These are phyloP conservation scores for Melinaea menophilus DNA, from an alignment of 2,888 invertebrate genomes.

Conservation along the genomic window DNA sequence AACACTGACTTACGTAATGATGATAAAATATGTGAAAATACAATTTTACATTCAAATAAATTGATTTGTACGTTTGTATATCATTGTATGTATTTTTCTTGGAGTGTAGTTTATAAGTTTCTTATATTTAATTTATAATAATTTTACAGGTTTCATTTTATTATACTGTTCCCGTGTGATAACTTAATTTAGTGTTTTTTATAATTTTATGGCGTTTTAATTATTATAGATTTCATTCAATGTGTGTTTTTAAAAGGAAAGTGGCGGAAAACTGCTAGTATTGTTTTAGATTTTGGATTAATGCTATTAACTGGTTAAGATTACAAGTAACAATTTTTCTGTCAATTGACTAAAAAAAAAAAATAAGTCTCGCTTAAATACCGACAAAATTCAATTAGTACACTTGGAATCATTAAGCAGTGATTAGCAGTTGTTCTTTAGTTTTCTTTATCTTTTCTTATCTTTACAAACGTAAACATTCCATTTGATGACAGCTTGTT, in stretches of 20 bases:
- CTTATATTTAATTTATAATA: conserved; percentile 26
- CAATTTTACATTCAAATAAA: background rate
- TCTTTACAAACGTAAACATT: conserved; percentile 38
- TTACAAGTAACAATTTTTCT: too few relatives aligned
- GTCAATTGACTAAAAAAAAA: too few relatives aligned
- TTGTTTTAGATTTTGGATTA: too few relatives aligned
- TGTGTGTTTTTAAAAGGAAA: background rate
- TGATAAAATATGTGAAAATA: background rate
- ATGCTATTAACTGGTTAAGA: too few relatives aligned
- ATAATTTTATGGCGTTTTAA: conserved; percentile 40
- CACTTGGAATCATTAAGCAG: too few relatives aligned
- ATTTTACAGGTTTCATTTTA: conserved; percentile 40
- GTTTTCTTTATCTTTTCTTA: too few relatives aligned
- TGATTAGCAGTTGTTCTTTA: too few relatives aligned
- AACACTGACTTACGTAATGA: background rate
- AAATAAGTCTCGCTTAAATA: too few relatives aligned
- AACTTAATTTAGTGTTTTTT: conserved; percentile 42
- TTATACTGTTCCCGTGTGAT: conserved; percentile 40
- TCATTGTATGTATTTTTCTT: background rate
- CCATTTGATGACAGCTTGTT: conserved; percentile 42
- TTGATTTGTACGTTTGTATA: background rate
- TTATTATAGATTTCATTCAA: conserved; percentile 11
- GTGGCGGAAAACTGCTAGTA: too few relatives aligned
- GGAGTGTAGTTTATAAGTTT: conserved; percentile 21
- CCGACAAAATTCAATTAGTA: too few relatives aligned